Conservation (phyloP, 2,888 invertebrate genomes). For the Adelognathus sp. region DNA sequence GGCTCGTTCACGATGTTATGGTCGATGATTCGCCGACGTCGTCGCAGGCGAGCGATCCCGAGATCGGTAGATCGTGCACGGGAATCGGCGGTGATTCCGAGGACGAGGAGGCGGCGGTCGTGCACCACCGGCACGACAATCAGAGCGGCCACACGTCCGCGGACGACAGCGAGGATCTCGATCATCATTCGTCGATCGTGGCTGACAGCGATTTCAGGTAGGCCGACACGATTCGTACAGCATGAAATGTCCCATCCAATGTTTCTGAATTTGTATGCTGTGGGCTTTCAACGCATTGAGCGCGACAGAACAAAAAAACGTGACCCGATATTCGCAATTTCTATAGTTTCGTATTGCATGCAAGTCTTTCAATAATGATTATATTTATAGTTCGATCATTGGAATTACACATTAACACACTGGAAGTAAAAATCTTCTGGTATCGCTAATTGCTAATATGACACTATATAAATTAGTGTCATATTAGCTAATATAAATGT, state of each 20-base stretch:
- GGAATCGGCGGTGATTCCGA: conserved; percentile 75
- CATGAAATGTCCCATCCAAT: neutral
- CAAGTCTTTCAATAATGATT: too few species aligned
- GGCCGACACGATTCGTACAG: neutral
- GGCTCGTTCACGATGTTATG: conserved; percentile 92
- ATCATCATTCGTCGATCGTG: conserved; percentile 77
- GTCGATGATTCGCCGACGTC: conserved; percentile 92
- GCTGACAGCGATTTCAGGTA: conserved; percentile 80
- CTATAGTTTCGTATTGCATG: too few species aligned
- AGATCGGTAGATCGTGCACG: conserved; percentile 81
- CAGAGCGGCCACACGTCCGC: conserved; percentile 77
- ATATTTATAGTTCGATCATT: too few species aligned
- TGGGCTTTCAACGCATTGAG: neutral
- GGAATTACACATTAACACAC: too few species aligned
- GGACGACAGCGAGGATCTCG: conserved; percentile 78
- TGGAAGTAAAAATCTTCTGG: too few species aligned
- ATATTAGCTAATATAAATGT: too few species aligned
- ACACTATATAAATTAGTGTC: too few species aligned
- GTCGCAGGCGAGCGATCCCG: conserved; percentile 87
- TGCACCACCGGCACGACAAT: conserved; percentile 72
- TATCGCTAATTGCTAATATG: too few species aligned
- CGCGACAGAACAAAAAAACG: neutral
- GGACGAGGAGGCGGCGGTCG: conserved; percentile 76
- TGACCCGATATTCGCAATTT: neutral
- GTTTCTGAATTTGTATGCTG: conserved; percentile 1